Percentiles rank a stretch among this genome's conserved stretches.
Evolutionary conservation across 2,888 invertebrate species (phyloP).

Genomic region (Drosophila longiperda): DNA sequence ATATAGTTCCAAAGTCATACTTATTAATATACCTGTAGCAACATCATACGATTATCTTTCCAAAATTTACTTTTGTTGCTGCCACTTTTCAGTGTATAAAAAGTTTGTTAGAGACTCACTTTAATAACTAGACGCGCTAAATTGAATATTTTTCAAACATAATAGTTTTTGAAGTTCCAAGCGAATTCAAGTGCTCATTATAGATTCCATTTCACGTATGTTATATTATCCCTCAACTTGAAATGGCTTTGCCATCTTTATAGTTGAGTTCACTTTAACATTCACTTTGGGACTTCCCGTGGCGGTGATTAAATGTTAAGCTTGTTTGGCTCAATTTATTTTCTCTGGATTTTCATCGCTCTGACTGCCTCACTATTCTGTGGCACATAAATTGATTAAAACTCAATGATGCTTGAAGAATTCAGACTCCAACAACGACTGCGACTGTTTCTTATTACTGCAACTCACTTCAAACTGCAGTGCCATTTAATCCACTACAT

Average conservation of each 20-base stretch:
- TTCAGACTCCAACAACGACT: slow-evolving; percentile 9
- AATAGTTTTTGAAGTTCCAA: background rate
- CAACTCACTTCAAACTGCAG: slow-evolving; percentile 49
- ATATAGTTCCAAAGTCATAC: too few species aligned
- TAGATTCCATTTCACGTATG: background rate
- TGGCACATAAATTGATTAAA: slow-evolving; percentile 68
- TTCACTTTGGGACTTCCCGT: slow-evolving; percentile 46
- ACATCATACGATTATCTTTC: background rate
- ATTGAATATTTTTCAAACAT: background rate
- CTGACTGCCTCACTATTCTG: slow-evolving; percentile 1
- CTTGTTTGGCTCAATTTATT: slow-evolving; percentile 33
- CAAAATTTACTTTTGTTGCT: too few species aligned
- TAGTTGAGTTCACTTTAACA: slow-evolving; percentile 41
- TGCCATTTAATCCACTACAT: slow-evolving; percentile 50
- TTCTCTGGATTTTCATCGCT: slow-evolving; percentile 1
- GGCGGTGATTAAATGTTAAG: slow-evolving; percentile 45
- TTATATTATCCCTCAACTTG: slow-evolving; percentile 17
- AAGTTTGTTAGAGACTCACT: background rate
- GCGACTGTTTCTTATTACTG: slow-evolving; percentile 42
- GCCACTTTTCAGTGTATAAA: background rate
- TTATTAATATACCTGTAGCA: too few species aligned
- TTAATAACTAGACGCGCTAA: background rate
- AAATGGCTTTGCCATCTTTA: slow-evolving; percentile 20
- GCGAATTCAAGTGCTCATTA: background rate
- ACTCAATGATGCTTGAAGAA: slow-evolving; percentile 59